phyloP scores from a whole-genome alignment of 2,113 vertebrate genomes.

The Nyctibius bracteatus region DNA sequence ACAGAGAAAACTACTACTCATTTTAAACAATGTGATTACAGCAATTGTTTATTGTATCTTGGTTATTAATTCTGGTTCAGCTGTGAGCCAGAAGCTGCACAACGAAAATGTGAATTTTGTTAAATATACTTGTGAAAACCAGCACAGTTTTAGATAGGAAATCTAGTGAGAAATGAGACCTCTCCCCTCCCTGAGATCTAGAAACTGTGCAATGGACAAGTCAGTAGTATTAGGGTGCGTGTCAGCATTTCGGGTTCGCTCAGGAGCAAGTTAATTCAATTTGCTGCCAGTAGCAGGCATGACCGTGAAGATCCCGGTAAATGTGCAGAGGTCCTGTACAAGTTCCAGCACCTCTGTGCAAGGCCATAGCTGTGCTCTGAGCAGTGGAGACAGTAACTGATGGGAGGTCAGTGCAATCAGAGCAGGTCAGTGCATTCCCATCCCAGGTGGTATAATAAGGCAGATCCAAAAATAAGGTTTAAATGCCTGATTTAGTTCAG shows the following conservation, averaged over 20 bases:
- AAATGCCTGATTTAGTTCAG: slow-evolving; percentile 13
- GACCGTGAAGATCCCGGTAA: fast-evolving
- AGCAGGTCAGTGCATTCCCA: neutral
- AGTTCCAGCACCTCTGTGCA: neutral
- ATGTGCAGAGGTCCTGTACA: neutral
- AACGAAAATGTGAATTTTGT: neutral
- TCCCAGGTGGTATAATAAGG: neutral
- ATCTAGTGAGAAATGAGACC: neutral
- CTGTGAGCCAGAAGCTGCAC: neutral
- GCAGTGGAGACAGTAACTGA: neutral
- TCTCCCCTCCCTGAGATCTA: neutral
- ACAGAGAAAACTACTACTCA: neutral
- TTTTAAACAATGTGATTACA: neutral
- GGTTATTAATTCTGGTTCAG: neutral
- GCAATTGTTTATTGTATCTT: neutral
- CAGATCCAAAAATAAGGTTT: slow-evolving; percentile 28
- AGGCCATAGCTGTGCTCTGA: neutral
- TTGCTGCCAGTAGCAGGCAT: neutral
- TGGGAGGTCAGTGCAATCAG: neutral
- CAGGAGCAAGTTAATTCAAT: neutral
- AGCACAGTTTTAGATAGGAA: neutral
- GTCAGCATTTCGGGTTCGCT: neutral
- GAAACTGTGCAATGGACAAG: neutral
- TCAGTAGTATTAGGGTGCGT: no score
- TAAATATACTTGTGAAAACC: neutral